Evolutionary conservation across 2,888 invertebrate species (phyloP).

Genomic region (Plagodis dolabraria): DNA sequence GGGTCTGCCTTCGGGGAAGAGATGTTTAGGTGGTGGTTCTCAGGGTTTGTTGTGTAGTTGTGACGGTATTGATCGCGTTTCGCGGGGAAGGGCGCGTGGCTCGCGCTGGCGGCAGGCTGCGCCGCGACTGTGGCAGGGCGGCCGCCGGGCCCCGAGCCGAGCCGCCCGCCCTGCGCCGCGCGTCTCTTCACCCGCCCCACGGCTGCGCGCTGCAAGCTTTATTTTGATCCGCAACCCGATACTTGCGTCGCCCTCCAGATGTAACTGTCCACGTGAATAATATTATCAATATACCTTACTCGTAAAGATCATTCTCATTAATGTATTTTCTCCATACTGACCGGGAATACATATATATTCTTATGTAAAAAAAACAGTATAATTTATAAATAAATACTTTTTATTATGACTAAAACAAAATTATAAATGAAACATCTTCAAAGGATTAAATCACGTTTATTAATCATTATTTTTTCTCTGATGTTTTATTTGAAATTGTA

Average conservation of each 20-base stretch:
- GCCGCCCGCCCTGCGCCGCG: slow-evolving; percentile 42
- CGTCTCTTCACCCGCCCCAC: slow-evolving; percentile 43
- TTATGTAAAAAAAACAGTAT: too few species aligned
- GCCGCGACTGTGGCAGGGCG: slow-evolving; percentile 76
- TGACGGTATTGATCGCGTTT: slow-evolving; percentile 67
- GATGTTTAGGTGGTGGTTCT: slow-evolving; percentile 33
- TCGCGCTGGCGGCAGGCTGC: slow-evolving; percentile 77
- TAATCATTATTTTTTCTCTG: too few species aligned
- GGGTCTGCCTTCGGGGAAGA: slow-evolving; percentile 5
- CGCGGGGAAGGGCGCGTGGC: slow-evolving; percentile 55
- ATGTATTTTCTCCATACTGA: too few species aligned
- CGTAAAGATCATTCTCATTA: too few species aligned
- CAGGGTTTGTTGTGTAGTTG: slow-evolving; percentile 47
- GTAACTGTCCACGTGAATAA: slow-evolving; percentile 55
- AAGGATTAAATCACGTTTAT: too few species aligned
- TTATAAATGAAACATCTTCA: too few species aligned
- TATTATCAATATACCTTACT: slow-evolving; percentile 52
- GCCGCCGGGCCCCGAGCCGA: slow-evolving; percentile 35
- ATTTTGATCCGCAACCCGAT: slow-evolving; percentile 63
- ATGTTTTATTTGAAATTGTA: too few species aligned
- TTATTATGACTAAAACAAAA: too few species aligned
- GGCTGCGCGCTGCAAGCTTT: slow-evolving; percentile 66
- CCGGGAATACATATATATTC: too few species aligned
- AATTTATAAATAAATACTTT: too few species aligned
- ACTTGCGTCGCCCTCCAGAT: slow-evolving; percentile 41